Percentiles rank a stretch among this genome's conserved stretches.
These are phyloP conservation scores for Netelia melanura DNA, from an alignment of 2,888 invertebrate species.

Conservation along the genomic window DNA sequence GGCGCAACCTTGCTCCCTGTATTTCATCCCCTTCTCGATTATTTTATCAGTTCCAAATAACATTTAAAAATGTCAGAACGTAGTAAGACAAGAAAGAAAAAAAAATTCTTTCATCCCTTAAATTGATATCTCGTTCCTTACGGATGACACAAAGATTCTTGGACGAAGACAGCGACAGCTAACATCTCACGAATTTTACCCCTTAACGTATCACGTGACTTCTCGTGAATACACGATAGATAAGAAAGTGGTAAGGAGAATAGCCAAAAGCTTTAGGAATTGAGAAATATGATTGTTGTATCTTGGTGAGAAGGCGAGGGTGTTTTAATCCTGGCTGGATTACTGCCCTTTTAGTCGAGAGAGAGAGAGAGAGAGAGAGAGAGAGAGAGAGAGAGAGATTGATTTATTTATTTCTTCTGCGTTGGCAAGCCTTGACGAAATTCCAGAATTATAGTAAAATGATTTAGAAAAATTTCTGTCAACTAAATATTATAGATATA, in stretches of 20 bases:
- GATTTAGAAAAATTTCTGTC: no score
- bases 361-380: no score
- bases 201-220: no score
- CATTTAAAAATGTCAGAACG: background rate
- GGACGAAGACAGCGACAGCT: constrained; percentile 74
- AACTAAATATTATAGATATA: no score
- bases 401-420: no score
- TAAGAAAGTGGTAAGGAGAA: no score
- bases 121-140: constrained; percentile 44
- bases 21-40: background rate
- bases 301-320: background rate
- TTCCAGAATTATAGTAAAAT: no score
- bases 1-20: background rate
- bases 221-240: no score
- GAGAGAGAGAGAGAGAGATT: background rate
- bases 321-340: constrained; percentile 52
- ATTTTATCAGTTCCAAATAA: background rate
- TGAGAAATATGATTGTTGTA: no score
- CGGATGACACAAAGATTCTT: constrained; percentile 75
- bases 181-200: background rate
- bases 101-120: background rate
- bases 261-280: no score
- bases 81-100: background rate
- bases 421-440: no score
- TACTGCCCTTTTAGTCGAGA: background rate